phyloP scores from a whole-genome alignment of 2,888 invertebrate genomes.

The Proisotoma minuta region DNA sequence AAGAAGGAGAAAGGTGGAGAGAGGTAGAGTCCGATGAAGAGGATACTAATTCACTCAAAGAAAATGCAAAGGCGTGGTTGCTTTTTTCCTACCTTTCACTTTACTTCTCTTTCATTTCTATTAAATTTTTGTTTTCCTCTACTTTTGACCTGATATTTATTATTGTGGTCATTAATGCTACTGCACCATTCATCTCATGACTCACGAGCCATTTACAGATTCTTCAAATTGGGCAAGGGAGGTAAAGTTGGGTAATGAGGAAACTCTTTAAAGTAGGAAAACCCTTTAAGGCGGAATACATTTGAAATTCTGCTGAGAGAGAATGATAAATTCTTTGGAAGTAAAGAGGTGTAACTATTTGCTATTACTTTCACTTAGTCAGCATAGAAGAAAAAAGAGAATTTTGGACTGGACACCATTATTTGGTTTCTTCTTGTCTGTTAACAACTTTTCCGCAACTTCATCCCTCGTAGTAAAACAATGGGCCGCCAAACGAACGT shows the following conservation, averaged over 20 bases:
- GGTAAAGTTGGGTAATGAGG: not conserved
- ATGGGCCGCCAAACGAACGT: not conserved
- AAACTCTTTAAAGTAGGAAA: not conserved
- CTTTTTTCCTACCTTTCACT: not conserved
- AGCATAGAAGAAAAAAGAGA: too few species aligned
- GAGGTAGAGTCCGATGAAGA: not conserved
- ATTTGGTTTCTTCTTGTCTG: not conserved
- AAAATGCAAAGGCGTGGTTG: slow-evolving; percentile 11
- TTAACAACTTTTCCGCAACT: slow-evolving; percentile 9
- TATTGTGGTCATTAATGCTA: slow-evolving; percentile 1
- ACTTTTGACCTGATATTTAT: slow-evolving; percentile 10
- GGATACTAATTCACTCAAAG: slow-evolving; percentile 9
- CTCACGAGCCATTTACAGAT: not conserved
- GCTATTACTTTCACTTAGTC: too few species aligned
- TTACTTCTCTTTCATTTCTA: slow-evolving; percentile 4
- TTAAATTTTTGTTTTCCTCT: not conserved
- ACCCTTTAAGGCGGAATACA: too few species aligned
- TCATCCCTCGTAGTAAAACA: slow-evolving; percentile 6
- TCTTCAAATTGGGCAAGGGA: not conserved
- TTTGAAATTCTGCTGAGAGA: too few species aligned
- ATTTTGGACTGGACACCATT: too few species aligned
- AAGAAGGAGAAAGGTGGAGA: not conserved
- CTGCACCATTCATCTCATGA: not conserved
- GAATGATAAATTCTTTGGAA: too few species aligned
- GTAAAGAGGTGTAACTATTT: too few species aligned